Evolutionary conservation across 2,113 vertebrate species (phyloP).

Genomic region (Furnarius figulus): DNA sequence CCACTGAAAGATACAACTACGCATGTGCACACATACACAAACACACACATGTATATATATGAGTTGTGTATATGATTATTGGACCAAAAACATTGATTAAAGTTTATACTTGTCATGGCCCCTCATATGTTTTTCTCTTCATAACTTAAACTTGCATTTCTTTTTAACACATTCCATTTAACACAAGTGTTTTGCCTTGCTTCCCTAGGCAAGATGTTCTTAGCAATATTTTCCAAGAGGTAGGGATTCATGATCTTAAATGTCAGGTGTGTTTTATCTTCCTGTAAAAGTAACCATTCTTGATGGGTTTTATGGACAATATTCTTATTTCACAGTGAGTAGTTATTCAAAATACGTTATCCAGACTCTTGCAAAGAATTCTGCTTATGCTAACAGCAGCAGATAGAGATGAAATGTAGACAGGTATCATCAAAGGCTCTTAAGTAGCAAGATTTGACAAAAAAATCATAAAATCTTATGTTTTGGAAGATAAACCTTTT

Average conservation of each 20-base stretch:
- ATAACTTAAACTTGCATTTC: not conserved
- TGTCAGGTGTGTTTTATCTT: not conserved
- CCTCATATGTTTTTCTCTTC: not conserved
- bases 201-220: not conserved
- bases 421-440: not conserved
- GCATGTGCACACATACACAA: accelerated
- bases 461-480: accelerated
- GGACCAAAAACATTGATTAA: not conserved
- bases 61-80: not conserved
- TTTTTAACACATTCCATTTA: not conserved
- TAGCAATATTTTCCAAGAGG: not conserved
- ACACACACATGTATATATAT: not conserved
- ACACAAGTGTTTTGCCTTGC: not conserved
- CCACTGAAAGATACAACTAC: not conserved
- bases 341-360: not conserved
- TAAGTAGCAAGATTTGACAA: not conserved
- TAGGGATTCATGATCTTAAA: not conserved
- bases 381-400: not conserved
- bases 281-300: not conserved
- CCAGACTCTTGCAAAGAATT: not conserved
- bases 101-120: not conserved
- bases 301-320: not conserved
- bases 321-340: not conserved
- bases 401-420: not conserved
- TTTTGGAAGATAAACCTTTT: not conserved